These are phyloP conservation scores for Pterostichus madidus DNA, from an alignment of 2,888 invertebrate genomes.

Conservation along the genomic window DNA sequence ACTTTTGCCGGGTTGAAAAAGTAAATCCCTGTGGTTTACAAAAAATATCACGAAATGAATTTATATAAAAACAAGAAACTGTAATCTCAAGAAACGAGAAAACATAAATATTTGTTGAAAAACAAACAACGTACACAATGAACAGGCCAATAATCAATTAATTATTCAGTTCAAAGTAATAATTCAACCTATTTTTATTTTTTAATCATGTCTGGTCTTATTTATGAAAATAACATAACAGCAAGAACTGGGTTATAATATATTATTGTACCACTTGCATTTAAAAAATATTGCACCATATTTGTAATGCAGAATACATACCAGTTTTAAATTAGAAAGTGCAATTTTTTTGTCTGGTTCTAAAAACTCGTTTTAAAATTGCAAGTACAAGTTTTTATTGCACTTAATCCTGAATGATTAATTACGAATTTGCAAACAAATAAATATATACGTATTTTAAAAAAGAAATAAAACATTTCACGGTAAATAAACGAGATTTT, in stretches of 20 bases:
- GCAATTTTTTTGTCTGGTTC: constrained; percentile 5
- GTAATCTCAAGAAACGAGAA: not conserved
- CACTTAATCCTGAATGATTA: not conserved
- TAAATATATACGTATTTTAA: not conserved
- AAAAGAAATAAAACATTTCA: too few relatives aligned
- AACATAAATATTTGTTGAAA: not conserved
- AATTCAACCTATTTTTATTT: constrained; percentile 1
- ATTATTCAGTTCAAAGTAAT: constrained; percentile 29
- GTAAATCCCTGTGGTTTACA: too few relatives aligned
- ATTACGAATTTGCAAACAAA: not conserved
- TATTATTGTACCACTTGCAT: not conserved
- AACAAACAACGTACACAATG: not conserved
- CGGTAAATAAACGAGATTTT: too few relatives aligned
- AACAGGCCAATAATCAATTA: not conserved
- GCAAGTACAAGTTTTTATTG: constrained; percentile 26
- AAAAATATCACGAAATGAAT: too few relatives aligned
- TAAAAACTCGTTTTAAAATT: constrained; percentile 30
- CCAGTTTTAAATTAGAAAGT: constrained; percentile 34
- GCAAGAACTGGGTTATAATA: not conserved
- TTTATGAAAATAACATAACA: constrained; percentile 5
- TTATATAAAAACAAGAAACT: too few relatives aligned
- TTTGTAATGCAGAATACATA: constrained; percentile 14
- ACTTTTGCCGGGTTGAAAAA: too few relatives aligned
- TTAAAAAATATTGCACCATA: constrained; percentile 1
- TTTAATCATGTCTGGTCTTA: not conserved